Percentiles rank a stretch among this genome's conserved stretches.
These are phyloP conservation scores for Cossypha dichroa DNA, from an alignment of 2,797 vertebrate genomes.

Conservation along the genomic window DNA sequence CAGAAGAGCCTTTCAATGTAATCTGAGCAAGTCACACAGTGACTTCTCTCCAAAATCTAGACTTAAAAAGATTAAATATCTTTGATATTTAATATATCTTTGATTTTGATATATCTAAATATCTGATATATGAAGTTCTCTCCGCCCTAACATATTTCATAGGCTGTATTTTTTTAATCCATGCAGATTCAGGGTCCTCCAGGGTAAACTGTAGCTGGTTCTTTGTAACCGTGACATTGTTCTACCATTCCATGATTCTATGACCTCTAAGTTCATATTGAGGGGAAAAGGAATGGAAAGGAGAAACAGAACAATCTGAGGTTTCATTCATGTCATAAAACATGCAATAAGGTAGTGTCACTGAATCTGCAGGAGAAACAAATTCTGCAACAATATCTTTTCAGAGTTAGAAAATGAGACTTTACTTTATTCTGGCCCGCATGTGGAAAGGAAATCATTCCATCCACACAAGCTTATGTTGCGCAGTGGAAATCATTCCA, in stretches of 20 bases:
- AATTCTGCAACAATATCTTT: background rate
- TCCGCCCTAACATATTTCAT: background rate
- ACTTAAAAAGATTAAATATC: background rate
- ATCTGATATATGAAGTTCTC: background rate
- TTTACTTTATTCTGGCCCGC: background rate
- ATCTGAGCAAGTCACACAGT: background rate
- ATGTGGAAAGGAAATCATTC: background rate
- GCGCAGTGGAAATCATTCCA: background rate
- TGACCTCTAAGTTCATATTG: background rate
- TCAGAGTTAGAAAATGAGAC: background rate
- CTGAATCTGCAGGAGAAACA: background rate
- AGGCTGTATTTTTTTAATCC: background rate
- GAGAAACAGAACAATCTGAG: background rate
- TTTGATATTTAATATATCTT: no score
- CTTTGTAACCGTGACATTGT: background rate
- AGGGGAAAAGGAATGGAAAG: background rate
- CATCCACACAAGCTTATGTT: background rate
- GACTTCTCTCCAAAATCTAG: background rate
- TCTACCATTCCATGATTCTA: background rate
- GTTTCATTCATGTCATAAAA: background rate
- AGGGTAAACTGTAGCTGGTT: accelerated
- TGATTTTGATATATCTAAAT: no score
- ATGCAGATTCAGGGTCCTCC: background rate
- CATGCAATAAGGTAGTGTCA: background rate
- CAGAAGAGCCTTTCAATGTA: background rate